Evolutionary conservation across 2,113 vertebrate genomes (phyloP), one percentile per base, ranked within the genome.

Genomic region (Elephas maximus): DNA sequence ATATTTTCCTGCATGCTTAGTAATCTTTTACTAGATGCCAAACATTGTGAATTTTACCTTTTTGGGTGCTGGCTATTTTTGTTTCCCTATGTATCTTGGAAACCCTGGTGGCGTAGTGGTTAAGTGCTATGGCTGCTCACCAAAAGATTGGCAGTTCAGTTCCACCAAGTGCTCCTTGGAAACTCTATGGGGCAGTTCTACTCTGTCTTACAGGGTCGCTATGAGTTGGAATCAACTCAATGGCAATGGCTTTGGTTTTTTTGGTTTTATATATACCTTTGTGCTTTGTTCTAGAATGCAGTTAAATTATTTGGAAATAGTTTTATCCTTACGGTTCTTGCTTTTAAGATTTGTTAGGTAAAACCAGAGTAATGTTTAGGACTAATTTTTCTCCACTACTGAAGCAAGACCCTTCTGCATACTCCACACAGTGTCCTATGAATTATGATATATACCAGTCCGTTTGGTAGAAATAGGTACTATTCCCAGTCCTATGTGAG

Each of bases 291-390:
- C 44, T 80, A 15, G 12, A 33, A 80, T 90, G 37, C 67, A 74
- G 44, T 90, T 95, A 82, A 92, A 65, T 92, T 67, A n/a, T 21
- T 71, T 85, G 30, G 73, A 85, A 90, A 84, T 6, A 41, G 26
- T 89, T 67, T 90, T 26, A 84, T 57, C 10, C 28, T 69, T 74
- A 33, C 86, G 48, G 37, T 45, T 81, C 65, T 91, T 60, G 12
- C 62, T 81, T 90, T 63, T 76, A 80, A 63, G 48, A 45, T 45
- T 74, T 83, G 24, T 88, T 93, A 73, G 67, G 67, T 82, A 24
- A 41, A 67, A 71, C 24, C 6, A 94, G 62, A 91, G 11, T 15
- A 33, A 4, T 78, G 6, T 81, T 62, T 91, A 88, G 53, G 28
- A 62, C 33, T 63, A 71, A 37, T 88, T 90, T 93, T 93, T 90